These are phyloP conservation scores for Triplophysa yarkandensis DNA, from an alignment of 2,797 vertebrate species.

Conservation along the genomic window DNA sequence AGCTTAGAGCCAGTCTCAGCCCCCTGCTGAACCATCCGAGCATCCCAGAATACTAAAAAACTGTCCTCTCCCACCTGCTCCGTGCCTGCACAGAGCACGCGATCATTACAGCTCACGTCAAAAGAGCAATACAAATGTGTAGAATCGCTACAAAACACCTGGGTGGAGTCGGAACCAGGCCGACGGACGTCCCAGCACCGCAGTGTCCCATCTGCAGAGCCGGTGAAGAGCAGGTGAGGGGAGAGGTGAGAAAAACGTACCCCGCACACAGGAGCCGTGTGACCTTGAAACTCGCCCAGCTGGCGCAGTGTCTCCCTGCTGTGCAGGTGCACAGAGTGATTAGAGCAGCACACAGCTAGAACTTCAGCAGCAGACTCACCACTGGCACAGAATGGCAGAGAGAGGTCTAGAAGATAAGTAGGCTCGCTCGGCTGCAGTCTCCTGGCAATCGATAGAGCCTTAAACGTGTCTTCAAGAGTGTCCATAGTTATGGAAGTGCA, in stretches of 20 bases:
- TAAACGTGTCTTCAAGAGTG: constrained; percentile 78
- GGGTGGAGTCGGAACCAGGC: constrained; percentile 67
- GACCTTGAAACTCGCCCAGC: constrained; percentile 70
- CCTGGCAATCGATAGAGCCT: constrained; percentile 74
- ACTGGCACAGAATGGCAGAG: constrained; percentile 60
- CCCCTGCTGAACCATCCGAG: constrained; percentile 67
- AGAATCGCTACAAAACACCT: constrained; percentile 78
- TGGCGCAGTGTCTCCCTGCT: constrained; percentile 74
- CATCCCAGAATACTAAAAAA: constrained; percentile 92
- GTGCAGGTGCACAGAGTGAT: constrained; percentile 76
- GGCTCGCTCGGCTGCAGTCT: constrained; percentile 71
- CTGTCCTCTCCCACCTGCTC: constrained; percentile 83
- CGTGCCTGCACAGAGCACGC: constrained; percentile 87
- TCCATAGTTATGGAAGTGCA: constrained; percentile 77
- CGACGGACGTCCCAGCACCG: constrained; percentile 84
- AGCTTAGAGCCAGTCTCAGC: constrained; percentile 15
- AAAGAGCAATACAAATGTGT: constrained; percentile 83
- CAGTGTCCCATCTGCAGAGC: constrained; percentile 79
- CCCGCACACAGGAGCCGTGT: constrained; percentile 70
- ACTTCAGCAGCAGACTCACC: constrained; percentile 39
- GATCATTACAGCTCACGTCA: constrained; percentile 81
- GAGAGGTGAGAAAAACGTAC: constrained; percentile 74
- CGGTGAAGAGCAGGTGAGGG: constrained; percentile 77
- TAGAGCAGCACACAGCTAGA: constrained; percentile 84
- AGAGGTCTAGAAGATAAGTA: constrained; percentile 84